Base-by-base conservation (phyloP, 2,888 invertebrate genomes). In the Caenorhabditis virilis region DNA sequence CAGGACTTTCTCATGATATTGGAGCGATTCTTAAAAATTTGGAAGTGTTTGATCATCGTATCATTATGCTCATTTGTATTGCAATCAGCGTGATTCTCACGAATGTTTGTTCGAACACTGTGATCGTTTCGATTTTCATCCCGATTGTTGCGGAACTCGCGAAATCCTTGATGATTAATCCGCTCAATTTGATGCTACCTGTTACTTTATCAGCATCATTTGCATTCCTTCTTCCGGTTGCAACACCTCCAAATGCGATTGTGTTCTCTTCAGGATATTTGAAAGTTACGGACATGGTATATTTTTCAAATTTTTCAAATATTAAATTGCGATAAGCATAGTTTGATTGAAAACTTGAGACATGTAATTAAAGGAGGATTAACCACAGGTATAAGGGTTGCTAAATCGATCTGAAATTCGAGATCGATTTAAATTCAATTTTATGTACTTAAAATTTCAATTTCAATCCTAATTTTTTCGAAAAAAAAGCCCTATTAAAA, bases 201-300 rank as follows among this genome's bases (percentile, higher is more conserved):
- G 78, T 83, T 2, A 76, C 84, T 3, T 52, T 84, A 20, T 77
- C 79, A 36, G 82, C 84, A 38, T 84, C 84, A 0, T 84, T 80
- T 53, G 78, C 82, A 15, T 87, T 86, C 63, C 84, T 86, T 48
- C 74, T 88, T 11, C 88, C 88, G 0, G 93, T 94, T 11, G 93
- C 93, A 38, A 94, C 94, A 0, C 93, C 94, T 2, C 93, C 94
- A n/a, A 95, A 95, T 85, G 94, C 95, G 1, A 73, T 73, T 45
- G 73, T 76, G 3, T 76, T 75, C 53, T 66, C 65, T 0, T 67
- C 75, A 1, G 73, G 74, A 27, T 64, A 70, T 22, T 47, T 77
- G 9, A 64, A 72, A 54, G 74, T 74, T 33, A 60, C 58, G 33
- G 76, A 76, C 48, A 71, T 76, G 76, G 76, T 76, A 25, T n/a